These are phyloP conservation scores for Dendroctonus valens DNA, from an alignment of 1,140 invertebrate genomes.

Conservation along the genomic window DNA sequence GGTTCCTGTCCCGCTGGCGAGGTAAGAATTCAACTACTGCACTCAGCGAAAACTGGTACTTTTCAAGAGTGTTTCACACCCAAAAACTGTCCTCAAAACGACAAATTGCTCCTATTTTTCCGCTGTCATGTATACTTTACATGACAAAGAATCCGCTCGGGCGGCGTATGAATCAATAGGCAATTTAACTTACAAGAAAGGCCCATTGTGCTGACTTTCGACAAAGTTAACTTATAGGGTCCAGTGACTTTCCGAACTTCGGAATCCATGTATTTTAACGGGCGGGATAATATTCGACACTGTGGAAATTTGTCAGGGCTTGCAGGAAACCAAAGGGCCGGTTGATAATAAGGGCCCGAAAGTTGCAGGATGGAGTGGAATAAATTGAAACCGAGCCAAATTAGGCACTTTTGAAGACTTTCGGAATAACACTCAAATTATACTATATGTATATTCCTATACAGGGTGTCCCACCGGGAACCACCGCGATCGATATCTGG, in stretches of 20 bases:
- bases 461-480: too few relatives aligned
- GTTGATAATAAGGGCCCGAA: too few relatives aligned
- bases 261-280: conserved; percentile 28
- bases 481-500: too few relatives aligned
- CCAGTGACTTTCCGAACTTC: conserved; percentile 31
- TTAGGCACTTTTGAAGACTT: too few relatives aligned
- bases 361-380: too few relatives aligned
- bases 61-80: too few relatives aligned
- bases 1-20: conserved; percentile 74
- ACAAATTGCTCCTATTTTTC: conserved; percentile 14
- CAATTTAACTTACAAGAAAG: conserved; percentile 33
- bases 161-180: conserved; percentile 29
- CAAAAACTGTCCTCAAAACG: background rate
- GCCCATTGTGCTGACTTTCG: conserved; percentile 30
- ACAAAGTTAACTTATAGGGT: conserved; percentile 34
- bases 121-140: conserved; percentile 17
- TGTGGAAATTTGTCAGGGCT: conserved; percentile 19
- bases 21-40: conserved; percentile 50
- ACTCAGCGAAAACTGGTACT: too few relatives aligned
- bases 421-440: too few relatives aligned
- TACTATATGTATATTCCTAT: too few relatives aligned
- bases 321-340: too few relatives aligned
- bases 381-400: too few relatives aligned
- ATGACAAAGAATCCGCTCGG: conserved; percentile 22
- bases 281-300: conserved; percentile 29